Evolutionary conservation across 1,140 invertebrate genomes (phyloP).

Genomic region (Solen grandis): DNA sequence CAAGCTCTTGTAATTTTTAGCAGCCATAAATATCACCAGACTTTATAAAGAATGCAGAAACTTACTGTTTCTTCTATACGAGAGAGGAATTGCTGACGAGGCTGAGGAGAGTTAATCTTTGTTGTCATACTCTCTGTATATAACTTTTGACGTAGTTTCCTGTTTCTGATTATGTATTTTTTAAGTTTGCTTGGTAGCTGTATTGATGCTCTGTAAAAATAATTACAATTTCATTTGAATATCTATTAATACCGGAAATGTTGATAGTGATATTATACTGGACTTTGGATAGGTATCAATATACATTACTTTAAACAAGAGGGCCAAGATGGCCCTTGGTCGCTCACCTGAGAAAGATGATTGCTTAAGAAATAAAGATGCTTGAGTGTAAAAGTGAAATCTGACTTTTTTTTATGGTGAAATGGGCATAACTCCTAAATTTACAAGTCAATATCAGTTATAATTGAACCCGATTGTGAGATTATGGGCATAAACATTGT

Average conservation of each 20-base stretch:
- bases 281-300: neutral
- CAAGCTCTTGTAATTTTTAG: too few species aligned
- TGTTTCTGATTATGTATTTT: constrained; percentile 16
- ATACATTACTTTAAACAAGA: neutral
- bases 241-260: neutral
- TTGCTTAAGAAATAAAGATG: neutral
- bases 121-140: constrained; percentile 30
- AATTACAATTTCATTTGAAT: neutral
- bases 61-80: too few species aligned
- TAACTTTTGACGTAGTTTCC: constrained; percentile 33
- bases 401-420: too few species aligned
- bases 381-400: too few species aligned
- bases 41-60: too few species aligned
- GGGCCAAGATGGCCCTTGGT: neutral
- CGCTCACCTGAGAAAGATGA: neutral
- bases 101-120: constrained; percentile 33
- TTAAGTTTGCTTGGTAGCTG: constrained; percentile 23
- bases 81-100: too few species aligned
- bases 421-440: too few species aligned
- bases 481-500: too few species aligned
- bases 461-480: too few species aligned
- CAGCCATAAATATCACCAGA: too few species aligned
- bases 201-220: constrained; percentile 4
- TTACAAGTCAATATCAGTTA: too few species aligned
- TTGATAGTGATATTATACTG: neutral